Percentiles rank a stretch among this genome's conserved stretches.
Conservation (phyloP, 1,140 invertebrate species). For the Bombus huntii region DNA sequence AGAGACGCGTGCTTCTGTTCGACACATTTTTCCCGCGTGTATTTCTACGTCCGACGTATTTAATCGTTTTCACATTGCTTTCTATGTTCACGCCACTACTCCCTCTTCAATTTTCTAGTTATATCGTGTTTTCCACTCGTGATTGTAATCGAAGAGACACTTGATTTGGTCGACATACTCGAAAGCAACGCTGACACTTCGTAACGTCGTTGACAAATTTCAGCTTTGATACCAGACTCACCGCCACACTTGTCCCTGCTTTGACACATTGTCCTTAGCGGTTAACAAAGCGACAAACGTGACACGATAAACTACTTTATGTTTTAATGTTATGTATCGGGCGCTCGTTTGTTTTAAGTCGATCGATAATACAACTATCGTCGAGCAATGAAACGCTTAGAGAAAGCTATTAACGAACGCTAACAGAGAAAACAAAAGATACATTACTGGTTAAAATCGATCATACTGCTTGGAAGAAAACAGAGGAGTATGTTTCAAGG, state of each 20-base stretch:
- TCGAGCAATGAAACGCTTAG: no score
- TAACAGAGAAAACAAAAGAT: background rate
- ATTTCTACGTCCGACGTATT: background rate
- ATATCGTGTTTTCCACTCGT: background rate
- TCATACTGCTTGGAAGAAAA: background rate
- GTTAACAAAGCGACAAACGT: background rate
- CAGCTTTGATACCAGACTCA: conserved; percentile 6
- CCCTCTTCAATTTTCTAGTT: background rate
- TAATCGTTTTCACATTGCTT: conserved; percentile 25
- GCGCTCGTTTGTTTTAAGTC: background rate
- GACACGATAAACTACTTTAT: background rate
- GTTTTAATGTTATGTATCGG: background rate
- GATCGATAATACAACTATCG: background rate
- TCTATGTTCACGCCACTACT: conserved; percentile 21
- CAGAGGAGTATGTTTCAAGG: conserved; percentile 49
- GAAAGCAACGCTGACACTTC: conserved; percentile 6
- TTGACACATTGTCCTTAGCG: background rate
- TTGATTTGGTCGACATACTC: background rate
- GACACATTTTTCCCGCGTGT: background rate
- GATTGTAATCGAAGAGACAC: background rate
- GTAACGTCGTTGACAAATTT: background rate
- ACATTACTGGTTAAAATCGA: background rate
- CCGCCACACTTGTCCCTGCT: conserved; percentile 10
- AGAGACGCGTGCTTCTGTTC: conserved; percentile 1
- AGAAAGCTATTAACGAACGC: no score